Base-by-base conservation (phyloP, 2,797 vertebrate species). In the Stomatorhinus walkeri region DNA sequence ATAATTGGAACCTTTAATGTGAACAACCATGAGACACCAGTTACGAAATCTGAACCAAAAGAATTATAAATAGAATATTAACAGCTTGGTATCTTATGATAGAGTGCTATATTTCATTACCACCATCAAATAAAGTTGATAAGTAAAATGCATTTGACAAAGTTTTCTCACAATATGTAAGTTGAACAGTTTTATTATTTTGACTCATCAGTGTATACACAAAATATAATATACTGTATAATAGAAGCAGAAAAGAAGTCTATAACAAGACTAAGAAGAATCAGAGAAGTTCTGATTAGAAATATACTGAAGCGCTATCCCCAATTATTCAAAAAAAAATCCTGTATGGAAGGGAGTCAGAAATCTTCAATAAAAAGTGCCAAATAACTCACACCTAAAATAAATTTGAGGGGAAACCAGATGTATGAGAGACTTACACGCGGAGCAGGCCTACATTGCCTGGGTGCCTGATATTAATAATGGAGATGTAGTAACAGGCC, bases 401-500 rank as follows among this genome's bases (percentile, higher is more conserved):
- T 88, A 43, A 48, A 59, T 88, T 56, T 56, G 32, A 59, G 54
- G 22, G 43, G 51, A 89, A 84, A 46, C 10, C 56, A 84, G 79
- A 36, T 48, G 85, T n/a, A 59, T 24, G 4, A 49, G 28, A 81
- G 46, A 87, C 84, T 89, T 89, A 22, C 64, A 88, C 28, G 85
- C 51, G 8, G n/a, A 59, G 22, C 46, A 64, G 24, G 64, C 87
- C 49, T 4, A 84, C 40, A 87, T 43, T 49, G 48, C 72, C 91
- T 43, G 61, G 64, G 89, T 89, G 88, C 61, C 51, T 43, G 56
- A 88, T 90, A 94, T 96, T 94, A 96, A 96, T 96, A 95, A 95
- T 96, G 92, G 91, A 95, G 92, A 91, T 91, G 88, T 88, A 93
- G 93, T 93, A 94, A 93, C 93, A 93, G 94, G 92, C 94, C 93